A percentile compares a stretch with the other conserved stretches of the same genome.
Evolutionary conservation across 1,140 invertebrate species (phyloP).

Genomic region (Achroia grisella): DNA sequence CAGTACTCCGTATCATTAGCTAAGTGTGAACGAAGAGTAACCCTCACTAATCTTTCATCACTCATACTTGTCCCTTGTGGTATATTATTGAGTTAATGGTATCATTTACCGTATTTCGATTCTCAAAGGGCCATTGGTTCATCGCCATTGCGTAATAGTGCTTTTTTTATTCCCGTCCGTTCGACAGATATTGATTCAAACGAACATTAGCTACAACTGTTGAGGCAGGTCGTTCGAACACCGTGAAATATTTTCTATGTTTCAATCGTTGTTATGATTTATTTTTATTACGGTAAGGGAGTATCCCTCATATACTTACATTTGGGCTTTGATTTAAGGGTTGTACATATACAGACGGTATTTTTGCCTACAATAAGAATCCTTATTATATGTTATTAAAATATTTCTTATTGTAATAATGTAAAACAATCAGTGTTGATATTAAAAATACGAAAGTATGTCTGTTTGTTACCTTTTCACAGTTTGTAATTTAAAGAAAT

Average conservation of each 20-base stretch:
- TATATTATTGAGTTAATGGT: slow-evolving; percentile 57
- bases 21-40: too few species aligned
- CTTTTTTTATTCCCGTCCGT: slow-evolving; percentile 25
- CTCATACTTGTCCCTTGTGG: slow-evolving; percentile 33
- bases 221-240: slow-evolving; percentile 28
- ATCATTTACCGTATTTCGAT: slow-evolving; percentile 58
- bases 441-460: too few species aligned
- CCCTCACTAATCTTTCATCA: slow-evolving; percentile 13
- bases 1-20: too few species aligned
- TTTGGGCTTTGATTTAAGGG: background rate
- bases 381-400: too few species aligned
- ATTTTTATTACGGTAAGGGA: slow-evolving; percentile 17
- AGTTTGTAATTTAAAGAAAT: too few species aligned
- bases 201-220: slow-evolving; percentile 41
- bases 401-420: too few species aligned
- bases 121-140: slow-evolving; percentile 28
- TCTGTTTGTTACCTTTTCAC: too few species aligned
- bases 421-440: too few species aligned
- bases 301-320: slow-evolving; percentile 1
- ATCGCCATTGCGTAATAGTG: slow-evolving; percentile 13
- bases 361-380: too few species aligned
- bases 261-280: slow-evolving; percentile 38
- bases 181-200: slow-evolving; percentile 36
- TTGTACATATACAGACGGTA: too few species aligned
- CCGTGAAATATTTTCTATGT: slow-evolving; percentile 54